A percentile compares a stretch with the other conserved stretches of the same genome.
These are phyloP conservation scores for Corydoras sp. DNA, from an alignment of 2,113 vertebrate species.

Conservation along the genomic window DNA sequence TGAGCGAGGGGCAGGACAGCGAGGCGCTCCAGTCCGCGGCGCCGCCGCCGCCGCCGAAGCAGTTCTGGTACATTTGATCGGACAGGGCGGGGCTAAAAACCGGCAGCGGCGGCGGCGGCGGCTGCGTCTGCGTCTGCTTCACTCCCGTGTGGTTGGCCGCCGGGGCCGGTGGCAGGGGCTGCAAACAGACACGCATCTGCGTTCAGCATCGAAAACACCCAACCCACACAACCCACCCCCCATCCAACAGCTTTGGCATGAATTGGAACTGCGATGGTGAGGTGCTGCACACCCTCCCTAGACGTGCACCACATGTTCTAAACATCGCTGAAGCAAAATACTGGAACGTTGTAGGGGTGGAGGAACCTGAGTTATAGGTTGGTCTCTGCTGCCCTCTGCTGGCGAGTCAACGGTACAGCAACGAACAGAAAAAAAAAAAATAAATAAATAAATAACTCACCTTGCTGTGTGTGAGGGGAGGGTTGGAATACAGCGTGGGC, in stretches of 20 bases:
- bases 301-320: no score
- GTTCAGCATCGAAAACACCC: no score
- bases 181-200: constrained; percentile 26
- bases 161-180: constrained; percentile 83
- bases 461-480: constrained; percentile 91
- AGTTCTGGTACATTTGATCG: constrained; percentile 92
- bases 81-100: constrained; percentile 87
- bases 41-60: constrained; percentile 74
- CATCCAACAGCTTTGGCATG: no score
- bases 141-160: constrained; percentile 81
- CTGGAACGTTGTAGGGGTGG: no score
- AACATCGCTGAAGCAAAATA: no score
- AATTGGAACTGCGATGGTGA: no score
- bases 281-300: no score
- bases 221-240: no score
- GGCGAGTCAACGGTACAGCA: neutral
- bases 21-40: constrained; percentile 90
- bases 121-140: constrained; percentile 86
- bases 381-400: no score
- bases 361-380: no score
- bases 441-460: constrained; percentile 60
- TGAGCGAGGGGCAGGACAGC: constrained; percentile 73
- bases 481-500: constrained; percentile 87
- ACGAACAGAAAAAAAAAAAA: neutral
- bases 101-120: constrained; percentile 30